Evolutionary conservation across 2,888 invertebrate genomes (phyloP).

Genomic region (Chelonus formosanus): DNA sequence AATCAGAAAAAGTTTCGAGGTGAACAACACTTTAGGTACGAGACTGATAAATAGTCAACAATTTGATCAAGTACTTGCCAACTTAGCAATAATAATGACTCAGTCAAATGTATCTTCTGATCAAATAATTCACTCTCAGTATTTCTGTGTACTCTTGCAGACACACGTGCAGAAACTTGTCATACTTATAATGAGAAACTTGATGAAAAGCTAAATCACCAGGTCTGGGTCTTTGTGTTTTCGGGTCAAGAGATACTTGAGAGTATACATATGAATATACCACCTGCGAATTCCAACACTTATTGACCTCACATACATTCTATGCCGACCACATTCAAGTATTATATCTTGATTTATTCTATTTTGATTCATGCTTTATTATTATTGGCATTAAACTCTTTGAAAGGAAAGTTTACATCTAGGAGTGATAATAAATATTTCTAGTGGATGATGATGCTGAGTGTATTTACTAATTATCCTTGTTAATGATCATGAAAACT

Average conservation of each 20-base stretch:
- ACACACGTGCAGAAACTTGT: too few relatives aligned
- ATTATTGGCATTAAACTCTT: too few relatives aligned
- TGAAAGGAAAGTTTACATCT: too few relatives aligned
- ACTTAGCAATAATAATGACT: slow-evolving; percentile 4
- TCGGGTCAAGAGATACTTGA: slow-evolving; percentile 29
- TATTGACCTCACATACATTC: slow-evolving; percentile 20
- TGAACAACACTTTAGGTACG: slow-evolving; percentile 5
- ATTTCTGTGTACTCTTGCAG: too few relatives aligned
- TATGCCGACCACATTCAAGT: not conserved
- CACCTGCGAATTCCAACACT: slow-evolving; percentile 30
- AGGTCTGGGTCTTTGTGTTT: slow-evolving; percentile 28
- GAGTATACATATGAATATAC: slow-evolving; percentile 12
- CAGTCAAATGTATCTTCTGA: slow-evolving; percentile 5
- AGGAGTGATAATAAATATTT: too few relatives aligned
- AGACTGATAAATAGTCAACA: slow-evolving; percentile 7
- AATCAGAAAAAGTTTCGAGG: slow-evolving; percentile 6
- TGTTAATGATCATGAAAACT: too few relatives aligned
- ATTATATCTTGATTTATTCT: too few relatives aligned
- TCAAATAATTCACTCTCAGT: slow-evolving; percentile 7
- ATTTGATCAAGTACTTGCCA: not conserved
- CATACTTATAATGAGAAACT: not conserved
- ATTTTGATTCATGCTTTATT: too few relatives aligned
- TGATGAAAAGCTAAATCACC: slow-evolving; percentile 14
- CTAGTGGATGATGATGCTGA: too few relatives aligned
- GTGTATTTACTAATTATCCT: too few relatives aligned